Evolutionary conservation across 2,888 invertebrate genomes (phyloP).

Genomic region (Nasonia oneida): DNA sequence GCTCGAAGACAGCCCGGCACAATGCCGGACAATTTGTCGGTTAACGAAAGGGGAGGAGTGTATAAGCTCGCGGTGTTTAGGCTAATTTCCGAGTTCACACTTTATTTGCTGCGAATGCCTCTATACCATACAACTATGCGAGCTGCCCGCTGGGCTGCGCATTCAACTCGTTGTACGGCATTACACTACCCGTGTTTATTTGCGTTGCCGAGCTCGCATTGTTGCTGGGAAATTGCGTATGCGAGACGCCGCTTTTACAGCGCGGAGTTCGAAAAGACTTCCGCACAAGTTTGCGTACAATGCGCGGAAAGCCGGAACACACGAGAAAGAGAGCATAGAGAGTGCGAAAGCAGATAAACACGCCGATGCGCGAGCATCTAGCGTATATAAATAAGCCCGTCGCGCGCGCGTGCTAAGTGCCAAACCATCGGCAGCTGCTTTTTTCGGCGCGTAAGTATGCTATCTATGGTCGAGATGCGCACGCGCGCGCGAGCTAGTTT

Average conservation of each 20-base stretch:
- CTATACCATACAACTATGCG: neutral
- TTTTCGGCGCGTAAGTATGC: neutral
- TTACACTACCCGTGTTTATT: neutral
- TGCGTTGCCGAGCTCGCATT: neutral
- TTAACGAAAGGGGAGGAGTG: constrained; percentile 37
- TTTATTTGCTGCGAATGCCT: constrained; percentile 24
- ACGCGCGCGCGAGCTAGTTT: constrained; percentile 54
- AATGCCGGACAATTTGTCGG: constrained; percentile 64
- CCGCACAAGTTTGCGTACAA: neutral
- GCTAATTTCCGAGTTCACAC: constrained; percentile 52
- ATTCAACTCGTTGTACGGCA: no score
- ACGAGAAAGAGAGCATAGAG: neutral
- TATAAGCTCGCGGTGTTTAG: constrained; percentile 18
- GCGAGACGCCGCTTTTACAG: neutral
- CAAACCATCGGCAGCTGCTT: constrained; percentile 33
- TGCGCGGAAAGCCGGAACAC: neutral
- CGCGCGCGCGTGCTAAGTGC: constrained; percentile 27
- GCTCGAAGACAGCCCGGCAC: constrained; percentile 7
- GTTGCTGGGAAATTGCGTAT: constrained; percentile 49
- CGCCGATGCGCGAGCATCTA: neutral
- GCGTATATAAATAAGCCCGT: neutral
- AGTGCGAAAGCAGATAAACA: neutral
- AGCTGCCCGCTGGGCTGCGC: constrained; percentile 6
- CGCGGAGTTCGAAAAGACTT: neutral
- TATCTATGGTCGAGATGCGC: neutral